Conservation (phyloP, 2,113 vertebrate species). For the Rhinoptilus africanus region DNA sequence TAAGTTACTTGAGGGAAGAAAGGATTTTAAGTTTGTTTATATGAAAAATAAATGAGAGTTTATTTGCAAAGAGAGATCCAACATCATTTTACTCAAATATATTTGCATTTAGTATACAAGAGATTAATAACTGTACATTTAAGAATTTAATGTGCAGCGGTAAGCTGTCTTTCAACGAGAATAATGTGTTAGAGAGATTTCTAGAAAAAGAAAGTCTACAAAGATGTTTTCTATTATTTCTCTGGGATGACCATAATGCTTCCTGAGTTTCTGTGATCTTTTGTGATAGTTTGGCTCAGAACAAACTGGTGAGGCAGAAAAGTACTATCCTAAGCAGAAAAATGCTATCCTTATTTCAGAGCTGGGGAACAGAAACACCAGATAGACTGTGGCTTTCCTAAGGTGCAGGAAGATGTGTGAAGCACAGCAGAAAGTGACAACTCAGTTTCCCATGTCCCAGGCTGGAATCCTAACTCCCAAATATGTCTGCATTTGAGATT, state of each 20-base stretch:
- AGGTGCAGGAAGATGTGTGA: not conserved
- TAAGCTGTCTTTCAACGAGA: not conserved
- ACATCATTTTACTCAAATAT: not conserved
- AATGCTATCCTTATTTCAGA: not conserved
- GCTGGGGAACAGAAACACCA: not conserved
- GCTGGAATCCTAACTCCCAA: not conserved
- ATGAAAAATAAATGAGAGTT: constrained; percentile 37
- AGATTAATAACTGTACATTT: not conserved
- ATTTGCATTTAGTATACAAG: constrained; percentile 7
- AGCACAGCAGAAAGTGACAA: not conserved
- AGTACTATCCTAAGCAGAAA: not conserved
- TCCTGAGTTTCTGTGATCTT: not conserved
- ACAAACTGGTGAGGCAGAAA: not conserved
- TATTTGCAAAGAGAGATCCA: not conserved
- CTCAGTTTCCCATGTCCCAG: not conserved
- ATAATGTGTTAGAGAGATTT: not conserved
- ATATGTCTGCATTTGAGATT: not conserved
- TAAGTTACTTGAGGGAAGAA: not conserved
- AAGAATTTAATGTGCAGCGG: not conserved
- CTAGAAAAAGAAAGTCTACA: not conserved
- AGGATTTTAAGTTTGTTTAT: not conserved
- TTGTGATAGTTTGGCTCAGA: not conserved
- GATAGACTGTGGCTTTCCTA: not conserved
- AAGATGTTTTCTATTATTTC: not conserved
- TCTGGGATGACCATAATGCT: not conserved